Evolutionary conservation across 2,888 invertebrate species (phyloP), one percentile per base, ranked within the genome.

Genomic region (Drepanosiphum platanoidis): DNA sequence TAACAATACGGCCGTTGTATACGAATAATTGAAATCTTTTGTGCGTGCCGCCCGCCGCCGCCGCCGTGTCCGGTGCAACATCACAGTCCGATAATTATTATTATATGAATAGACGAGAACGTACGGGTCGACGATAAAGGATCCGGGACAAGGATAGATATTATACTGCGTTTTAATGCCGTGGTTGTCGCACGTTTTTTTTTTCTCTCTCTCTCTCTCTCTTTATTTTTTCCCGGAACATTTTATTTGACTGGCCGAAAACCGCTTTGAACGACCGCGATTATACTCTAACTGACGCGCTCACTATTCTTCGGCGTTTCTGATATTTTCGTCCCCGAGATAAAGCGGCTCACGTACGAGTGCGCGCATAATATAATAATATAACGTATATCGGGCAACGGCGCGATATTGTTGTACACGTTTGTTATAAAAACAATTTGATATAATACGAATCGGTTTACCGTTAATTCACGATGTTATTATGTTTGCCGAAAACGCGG

Each of bases 351-450:
- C n/a, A n/a, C n/a, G 46, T 3, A 66, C 66, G 32, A 11, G 66
- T 15, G 32, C 66, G 15, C n/a, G 66, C 32, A 15, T 27, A 27
- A 9, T n/a, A n/a, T 58, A 3, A 58, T 27, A 13, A 22, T 52
- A 13, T 52, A 52, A n/a, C n/a, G n/a, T n/a, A n/a, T n/a, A n/a
- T n/a, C n/a, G n/a, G n/a, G n/a, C n/a, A n/a, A n/a, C n/a, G n/a
- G n/a, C n/a, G n/a, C n/a, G n/a, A 52, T 18, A 52, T 46, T 46
- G 18, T 18, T 18, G 46, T 46, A 46, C 27, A 30, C 39, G 61
- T n/a, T n/a, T n/a, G n/a, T n/a, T n/a, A n/a, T n/a, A 52, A 70
- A 71, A 81, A 81, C 71, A 71, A 71, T 81, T 81, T 70, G 80
- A 80, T 80, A 58, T 30, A 58, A 81, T 80, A 58, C 39, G 71